Percentiles rank a stretch among this genome's conserved stretches.
phyloP scores from a whole-genome alignment of 2,888 invertebrate species.

The Helicoverpa assulta region DNA sequence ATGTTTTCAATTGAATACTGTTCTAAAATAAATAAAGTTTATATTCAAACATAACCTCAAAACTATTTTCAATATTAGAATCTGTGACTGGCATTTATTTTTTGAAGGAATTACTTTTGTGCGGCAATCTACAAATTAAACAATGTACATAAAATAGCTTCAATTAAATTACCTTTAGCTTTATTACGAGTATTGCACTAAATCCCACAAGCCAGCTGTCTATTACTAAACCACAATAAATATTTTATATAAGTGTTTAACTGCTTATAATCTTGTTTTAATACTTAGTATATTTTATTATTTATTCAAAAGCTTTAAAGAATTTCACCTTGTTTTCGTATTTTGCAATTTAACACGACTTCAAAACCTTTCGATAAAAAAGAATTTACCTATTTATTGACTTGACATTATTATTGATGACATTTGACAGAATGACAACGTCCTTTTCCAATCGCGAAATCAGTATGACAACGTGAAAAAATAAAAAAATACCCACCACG shows the following conservation, averaged over 20 bases:
- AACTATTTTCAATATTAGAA: background rate
- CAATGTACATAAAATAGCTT: background rate
- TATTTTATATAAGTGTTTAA: background rate
- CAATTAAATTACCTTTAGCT: background rate
- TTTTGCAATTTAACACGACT: slow-evolving; percentile 15
- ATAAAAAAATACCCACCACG: background rate
- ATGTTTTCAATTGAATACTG: background rate
- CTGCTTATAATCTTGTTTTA: slow-evolving; percentile 5
- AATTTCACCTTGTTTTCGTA: slow-evolving; percentile 4
- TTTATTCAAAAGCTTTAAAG: slow-evolving; percentile 10
- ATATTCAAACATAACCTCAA: background rate
- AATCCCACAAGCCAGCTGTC: slow-evolving; percentile 31
- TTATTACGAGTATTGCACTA: slow-evolving; percentile 3
- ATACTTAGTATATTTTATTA: background rate
- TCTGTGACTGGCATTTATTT: background rate
- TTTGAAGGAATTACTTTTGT: background rate
- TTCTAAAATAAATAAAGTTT: background rate
- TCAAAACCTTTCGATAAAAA: slow-evolving; percentile 4
- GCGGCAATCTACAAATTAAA: background rate
- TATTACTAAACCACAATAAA: slow-evolving; percentile 5
- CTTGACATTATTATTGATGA: background rate
- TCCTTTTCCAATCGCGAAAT: background rate
- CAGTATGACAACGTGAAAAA: background rate
- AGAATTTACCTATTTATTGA: background rate
- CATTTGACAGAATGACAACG: too few species aligned